Percentiles rank a stretch among this genome's conserved stretches.
Conservation (phyloP, 2,113 vertebrate genomes). For the Amazona guildingii region DNA sequence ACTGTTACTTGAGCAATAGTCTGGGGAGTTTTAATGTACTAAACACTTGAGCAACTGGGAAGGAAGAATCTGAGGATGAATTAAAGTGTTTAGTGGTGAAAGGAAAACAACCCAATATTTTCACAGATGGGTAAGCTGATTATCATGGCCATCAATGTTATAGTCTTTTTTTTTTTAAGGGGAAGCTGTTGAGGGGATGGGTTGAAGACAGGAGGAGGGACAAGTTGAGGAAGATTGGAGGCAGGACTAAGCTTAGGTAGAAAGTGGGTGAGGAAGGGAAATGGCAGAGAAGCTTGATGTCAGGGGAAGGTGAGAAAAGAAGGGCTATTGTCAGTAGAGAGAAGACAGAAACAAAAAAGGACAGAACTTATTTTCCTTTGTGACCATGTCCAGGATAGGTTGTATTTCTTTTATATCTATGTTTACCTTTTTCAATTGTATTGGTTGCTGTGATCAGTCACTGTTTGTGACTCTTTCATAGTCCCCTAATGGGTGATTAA, state of each 20-base stretch:
- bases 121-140: neutral
- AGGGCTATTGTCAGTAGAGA: neutral
- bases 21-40: neutral
- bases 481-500: neutral
- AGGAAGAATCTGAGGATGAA: neutral
- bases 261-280: neutral
- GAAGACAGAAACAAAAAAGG: neutral
- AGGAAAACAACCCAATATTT: neutral
- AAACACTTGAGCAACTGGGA: neutral
- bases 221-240: neutral
- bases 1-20: neutral
- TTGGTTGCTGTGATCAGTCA: rapidly evolving
- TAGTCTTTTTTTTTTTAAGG: neutral
- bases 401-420: neutral
- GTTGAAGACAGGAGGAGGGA: neutral
- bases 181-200: neutral
- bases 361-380: neutral
- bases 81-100: neutral
- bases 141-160: neutral
- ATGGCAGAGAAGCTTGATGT: neutral
- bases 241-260: neutral
- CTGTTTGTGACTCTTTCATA: neutral
- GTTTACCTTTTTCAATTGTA: neutral
- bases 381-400: neutral
- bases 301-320: neutral